Percentiles rank a stretch among this genome's conserved stretches.
Evolutionary conservation across 1,140 invertebrate species (phyloP).

Genomic region (Eupeodes corollae): DNA sequence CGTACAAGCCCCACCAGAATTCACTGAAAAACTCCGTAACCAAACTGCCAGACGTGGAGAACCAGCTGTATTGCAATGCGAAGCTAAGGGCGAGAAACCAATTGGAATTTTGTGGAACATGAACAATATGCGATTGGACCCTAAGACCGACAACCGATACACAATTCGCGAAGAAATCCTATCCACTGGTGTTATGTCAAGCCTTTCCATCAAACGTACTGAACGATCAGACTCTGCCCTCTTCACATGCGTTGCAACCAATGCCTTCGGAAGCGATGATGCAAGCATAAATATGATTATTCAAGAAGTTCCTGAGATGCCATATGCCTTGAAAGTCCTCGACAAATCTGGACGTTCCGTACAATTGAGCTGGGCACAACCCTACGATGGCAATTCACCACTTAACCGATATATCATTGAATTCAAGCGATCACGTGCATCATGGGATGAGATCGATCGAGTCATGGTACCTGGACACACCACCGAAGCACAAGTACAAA

Average conservation of each 20-base stretch:
- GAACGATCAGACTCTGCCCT: slow-evolving; percentile 83
- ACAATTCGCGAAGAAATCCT: slow-evolving; percentile 85
- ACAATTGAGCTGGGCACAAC: slow-evolving; percentile 82
- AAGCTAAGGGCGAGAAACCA: slow-evolving; percentile 93
- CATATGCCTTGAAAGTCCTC: slow-evolving; percentile 78
- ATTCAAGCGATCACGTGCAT: slow-evolving; percentile 82
- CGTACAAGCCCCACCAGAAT: slow-evolving; percentile 88
- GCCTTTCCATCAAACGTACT: slow-evolving; percentile 78
- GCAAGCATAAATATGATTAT: slow-evolving; percentile 92
- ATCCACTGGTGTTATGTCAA: slow-evolving; percentile 74
- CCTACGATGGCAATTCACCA: slow-evolving; percentile 91
- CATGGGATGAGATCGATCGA: slow-evolving; percentile 73
- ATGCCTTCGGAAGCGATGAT: slow-evolving; percentile 89
- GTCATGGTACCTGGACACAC: slow-evolving; percentile 76
- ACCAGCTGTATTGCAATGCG: slow-evolving; percentile 84
- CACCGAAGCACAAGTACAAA: slow-evolving; percentile 77
- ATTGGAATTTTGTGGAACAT: slow-evolving; percentile 94
- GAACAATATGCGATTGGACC: slow-evolving; percentile 82
- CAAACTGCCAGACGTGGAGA: slow-evolving; percentile 82
- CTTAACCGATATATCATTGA: slow-evolving; percentile 86
- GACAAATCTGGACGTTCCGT: slow-evolving; percentile 84
- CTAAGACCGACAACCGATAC: slow-evolving; percentile 76
- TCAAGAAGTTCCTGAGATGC: slow-evolving; percentile 90
- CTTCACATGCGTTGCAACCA: slow-evolving; percentile 89
- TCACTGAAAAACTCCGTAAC: slow-evolving; percentile 82